A percentile compares a stretch with the other conserved stretches of the same genome.
phyloP scores from a whole-genome alignment of 2,113 vertebrate species.

The Meles meles region DNA sequence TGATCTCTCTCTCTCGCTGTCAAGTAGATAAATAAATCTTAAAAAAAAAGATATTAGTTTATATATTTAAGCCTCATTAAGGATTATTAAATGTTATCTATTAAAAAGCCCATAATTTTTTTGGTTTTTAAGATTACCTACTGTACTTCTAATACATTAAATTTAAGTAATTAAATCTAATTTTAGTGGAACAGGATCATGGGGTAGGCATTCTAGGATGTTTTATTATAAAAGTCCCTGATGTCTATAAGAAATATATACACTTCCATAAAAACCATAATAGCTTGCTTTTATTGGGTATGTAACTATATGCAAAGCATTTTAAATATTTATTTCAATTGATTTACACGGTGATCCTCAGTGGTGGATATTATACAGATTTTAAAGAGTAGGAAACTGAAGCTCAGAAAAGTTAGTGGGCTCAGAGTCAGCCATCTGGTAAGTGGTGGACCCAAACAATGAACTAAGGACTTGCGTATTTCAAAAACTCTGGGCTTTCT shows the following conservation, averaged over 20 bases:
- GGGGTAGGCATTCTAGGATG: not conserved
- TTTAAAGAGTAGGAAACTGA: not conserved
- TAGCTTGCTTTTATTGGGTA: constrained; percentile 33
- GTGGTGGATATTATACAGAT: not conserved
- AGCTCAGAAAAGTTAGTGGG: not conserved
- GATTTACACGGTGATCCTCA: constrained; percentile 38
- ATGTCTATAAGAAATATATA: constrained; percentile 15
- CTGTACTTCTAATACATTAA: constrained; percentile 36
- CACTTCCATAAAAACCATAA: constrained; percentile 36
- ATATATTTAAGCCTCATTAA: constrained; percentile 50
- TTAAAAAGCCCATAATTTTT: constrained; percentile 7
- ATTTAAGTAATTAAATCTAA: constrained; percentile 58
- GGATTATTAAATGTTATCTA: not conserved
- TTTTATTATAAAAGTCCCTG: constrained; percentile 21
- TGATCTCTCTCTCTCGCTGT: no score
- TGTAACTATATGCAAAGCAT: not conserved
- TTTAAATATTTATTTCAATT: constrained; percentile 55
- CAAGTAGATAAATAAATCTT: no score
- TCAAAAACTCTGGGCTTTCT: not conserved
- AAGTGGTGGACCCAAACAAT: not conserved
- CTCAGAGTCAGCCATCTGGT: not conserved
- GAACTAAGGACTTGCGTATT: not conserved
- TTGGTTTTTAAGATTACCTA: not conserved
- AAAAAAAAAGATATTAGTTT: constrained; percentile 41
- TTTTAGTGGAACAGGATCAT: not conserved